Evolutionary conservation across 2,113 vertebrate species (phyloP), one percentile per base, ranked within the genome.

Genomic region (Syngnathus typhle): DNA sequence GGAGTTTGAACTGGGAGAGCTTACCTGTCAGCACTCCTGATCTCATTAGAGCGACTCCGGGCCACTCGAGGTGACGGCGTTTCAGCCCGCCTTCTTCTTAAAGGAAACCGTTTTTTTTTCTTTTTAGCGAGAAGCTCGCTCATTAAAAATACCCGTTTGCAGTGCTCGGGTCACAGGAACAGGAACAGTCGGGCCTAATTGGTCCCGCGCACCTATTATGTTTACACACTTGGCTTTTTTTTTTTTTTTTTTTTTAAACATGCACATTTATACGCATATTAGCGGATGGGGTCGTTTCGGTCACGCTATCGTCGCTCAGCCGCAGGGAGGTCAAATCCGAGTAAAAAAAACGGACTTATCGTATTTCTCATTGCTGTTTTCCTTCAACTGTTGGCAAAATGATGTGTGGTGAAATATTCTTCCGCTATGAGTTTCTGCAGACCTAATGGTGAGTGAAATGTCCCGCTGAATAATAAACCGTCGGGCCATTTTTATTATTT

Each of bases 61-160:
- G 39, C 73, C 59, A 71, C 84, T 84, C 60, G 70, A 85, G 86
- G 84, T 87, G 84, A 81, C 60, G 68, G 37, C 4, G 18, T 61
- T 74, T 75, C 75, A 68, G 21, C 55, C 68, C 68, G 64, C 75
- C 74, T 74, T 81, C 12, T 79, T 82, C 75, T 75, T 67, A 32
- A 67, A 68, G 23, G 32, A 68, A 71, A 81, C 76, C 75, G 70
- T 78, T 85, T 82, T 88, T n/a, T n/a, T n/a, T n/a, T n/a, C n/a
- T n/a, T n/a, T 82, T 32, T 3, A 32, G 89, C 0, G 80, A 89
- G 68, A 76, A 84, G 73, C 65, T 67, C 60, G 68, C 89, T 91
- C 89, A 87, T 91, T 91, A 91, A 85, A 88, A 81, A 60, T 60
- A 67, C 63, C 58, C 68, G 64, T 51, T 55, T 32, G 37, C 60